A percentile compares a stretch with the other conserved stretches of the same genome.
These are phyloP conservation scores for Ephestia elutella DNA, from an alignment of 1,140 invertebrate genomes.

Conservation along the genomic window DNA sequence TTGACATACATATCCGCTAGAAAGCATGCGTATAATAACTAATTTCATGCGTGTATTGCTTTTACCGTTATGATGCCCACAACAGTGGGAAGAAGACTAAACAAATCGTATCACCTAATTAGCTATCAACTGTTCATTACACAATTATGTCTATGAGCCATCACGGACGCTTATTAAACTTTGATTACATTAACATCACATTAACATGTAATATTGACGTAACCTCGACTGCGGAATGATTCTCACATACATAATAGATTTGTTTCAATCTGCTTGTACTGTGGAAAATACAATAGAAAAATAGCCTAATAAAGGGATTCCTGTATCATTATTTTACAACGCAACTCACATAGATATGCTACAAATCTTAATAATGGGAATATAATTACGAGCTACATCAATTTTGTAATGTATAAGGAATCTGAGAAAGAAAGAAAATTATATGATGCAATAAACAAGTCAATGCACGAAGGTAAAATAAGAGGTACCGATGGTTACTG, in stretches of 20 bases:
- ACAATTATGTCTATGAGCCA: background rate
- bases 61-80: background rate
- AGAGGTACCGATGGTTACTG: no score
- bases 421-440: no score
- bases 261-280: background rate
- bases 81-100: background rate
- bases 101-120: slow-evolving; percentile 1
- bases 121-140: no score
- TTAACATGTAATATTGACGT: background rate
- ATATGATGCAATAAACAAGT: no score
- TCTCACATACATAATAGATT: slow-evolving; percentile 1
- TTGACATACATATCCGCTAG: slow-evolving; percentile 3
- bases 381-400: background rate
- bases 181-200: slow-evolving; percentile 5
- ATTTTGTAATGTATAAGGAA: no score
- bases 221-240: background rate
- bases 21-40: slow-evolving; percentile 1
- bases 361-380: background rate
- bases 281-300: background rate
- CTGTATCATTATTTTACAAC: background rate
- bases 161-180: background rate
- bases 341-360: background rate
- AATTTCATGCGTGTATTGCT: background rate
- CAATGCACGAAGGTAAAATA: no score
- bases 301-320: background rate